Base-by-base conservation (phyloP, 2,888 invertebrate genomes). In the Strigamia maritima region DNA sequence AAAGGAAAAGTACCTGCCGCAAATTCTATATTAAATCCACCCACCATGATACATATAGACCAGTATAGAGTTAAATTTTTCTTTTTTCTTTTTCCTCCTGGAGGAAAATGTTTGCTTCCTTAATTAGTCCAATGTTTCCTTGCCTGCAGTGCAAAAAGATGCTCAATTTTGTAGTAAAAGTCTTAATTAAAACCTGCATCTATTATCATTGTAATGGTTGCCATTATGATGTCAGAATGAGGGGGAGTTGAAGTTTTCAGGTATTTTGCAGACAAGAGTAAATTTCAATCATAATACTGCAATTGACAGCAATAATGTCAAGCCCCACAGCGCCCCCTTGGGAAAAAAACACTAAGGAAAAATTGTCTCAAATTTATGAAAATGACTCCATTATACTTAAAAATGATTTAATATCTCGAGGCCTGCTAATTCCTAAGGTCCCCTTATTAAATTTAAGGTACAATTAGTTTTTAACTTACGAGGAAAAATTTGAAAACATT, bases 331-430 rank as follows among this genome's bases (percentile, higher is more conserved):
- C 60, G 60, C 60, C 60, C 60, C 60, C 75, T 35, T 22, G 38
- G 75, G 28, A 28, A 19, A n/a, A 75, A 38, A 31, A 38, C 75
- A 35, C 75, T 38, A 28, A 31, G 38, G 31, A 75, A 38, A 26
- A 65, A 65, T 65, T 65, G 60, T 65, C 60, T 65, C 60, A 65
- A 78, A 78, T 78, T 78, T 78, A 78, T 78, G 78, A 78, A 78
- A 78, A 78, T 78, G 78, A 74, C 78, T 65, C 78, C 78, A 78
- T 78, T 78, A 78, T 78, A 74, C 78, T 78, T 78, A 78, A 78
- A 77, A 78, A 70, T 65, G 74, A 70, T 78, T 78, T 70, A 78
- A 70, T 70, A 70, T 74, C 74, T 78, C 74, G 12, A 28, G 35
- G 31, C 75, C 28, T 38, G 31, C 75, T 75, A 31, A 38, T 44